Base-by-base conservation (phyloP, 2,797 vertebrate species). In the Spatula clypeata region DNA sequence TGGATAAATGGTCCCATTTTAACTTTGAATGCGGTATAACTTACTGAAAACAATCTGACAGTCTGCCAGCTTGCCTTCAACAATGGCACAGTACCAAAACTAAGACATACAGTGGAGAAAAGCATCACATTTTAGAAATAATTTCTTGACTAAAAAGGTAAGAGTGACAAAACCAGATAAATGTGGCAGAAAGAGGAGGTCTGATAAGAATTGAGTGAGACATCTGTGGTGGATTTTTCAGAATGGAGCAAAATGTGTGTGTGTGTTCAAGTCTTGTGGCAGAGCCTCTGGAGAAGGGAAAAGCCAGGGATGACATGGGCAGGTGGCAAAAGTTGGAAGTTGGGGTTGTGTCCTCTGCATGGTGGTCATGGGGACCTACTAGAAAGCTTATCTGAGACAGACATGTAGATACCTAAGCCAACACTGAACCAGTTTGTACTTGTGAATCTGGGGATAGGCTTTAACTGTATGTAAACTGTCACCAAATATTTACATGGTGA, bases 1-100 rank as follows among this genome's bases (percentile, higher is more conserved):
- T 42, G 91, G 93, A 93, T 96, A 97, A 97, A 97, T 88, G 96
- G 95, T 90, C 94, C 93, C 86, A 71, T 96, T 97, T 97, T 95
- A 94, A 94, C 90, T 95, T 93, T 49, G 79, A 96, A 92, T 91
- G 84, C 11, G 0, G 93, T 94, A 83, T 72, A 97, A 96, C 92
- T 97, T 95, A 94, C 70, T 95, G 96, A 95, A 97, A 97, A 95
- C 94, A 96, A 90, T 79, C 96, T 97, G 96, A 97, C 94, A 85
- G 91, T 53, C 86, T 97, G 96, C 97, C 96, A 97, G 84, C 69
- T 96, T 85, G 79, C 86, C 92, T 96, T 97, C 97, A 96, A 83
- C 87, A 84, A 17, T 96, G 96, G 96, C 96, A 94, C 83, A 14
- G 79, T n/a, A 91, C 95, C 96, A 97, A 96, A 92, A 75, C 29